Base-by-base conservation (phyloP, 1,140 invertebrate genomes). In the Bombyx mandarina region DNA sequence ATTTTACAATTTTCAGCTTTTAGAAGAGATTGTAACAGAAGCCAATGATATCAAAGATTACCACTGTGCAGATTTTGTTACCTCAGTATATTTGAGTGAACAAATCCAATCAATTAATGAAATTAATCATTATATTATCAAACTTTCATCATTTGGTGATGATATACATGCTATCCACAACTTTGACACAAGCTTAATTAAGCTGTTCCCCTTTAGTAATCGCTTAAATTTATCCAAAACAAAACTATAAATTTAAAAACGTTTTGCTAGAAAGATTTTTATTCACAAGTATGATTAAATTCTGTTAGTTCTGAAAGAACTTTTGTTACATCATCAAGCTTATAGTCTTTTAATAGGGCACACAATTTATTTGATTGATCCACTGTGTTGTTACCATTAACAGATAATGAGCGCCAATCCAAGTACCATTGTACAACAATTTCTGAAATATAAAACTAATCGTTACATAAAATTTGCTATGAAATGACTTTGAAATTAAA, bases 391-490 rank as follows among this genome's bases (percentile, higher is more conserved):
- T 58, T 65, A 22, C 58, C 62, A 8, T 71, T 65, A 43, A 79
- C 46, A 26, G 70, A 69, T 8, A 79, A 62, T 52, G 62, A 62
- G 26, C 62, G 65, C 72, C 71, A 82, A 51, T 86, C 77, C 8
- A 57, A 50, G 65, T 79, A 80, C 83, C 81, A 86, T 45, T 79
- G 71, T 43, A 71, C 54, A 12, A 86, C 58, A 26, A 63, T 72
- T 43, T 65, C 81, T 84, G 67, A 47, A 75, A 68, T 46, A 54
- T 57, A 45, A 9, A 58, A 35, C 26, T 2, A 35, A 35, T 35
- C 4, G 26, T 35, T 35, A 35, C 26, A 35, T 35, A 5, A 18
- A 18, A 18, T 18, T 18, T 18, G 12, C 12, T 18, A 18, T 18
- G 12, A 18, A 18, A 18, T 18, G 12, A 18, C 12, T 18, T 18